These are phyloP conservation scores for Parnassius apollo DNA, from an alignment of 2,888 invertebrate species.

Conservation along the genomic window DNA sequence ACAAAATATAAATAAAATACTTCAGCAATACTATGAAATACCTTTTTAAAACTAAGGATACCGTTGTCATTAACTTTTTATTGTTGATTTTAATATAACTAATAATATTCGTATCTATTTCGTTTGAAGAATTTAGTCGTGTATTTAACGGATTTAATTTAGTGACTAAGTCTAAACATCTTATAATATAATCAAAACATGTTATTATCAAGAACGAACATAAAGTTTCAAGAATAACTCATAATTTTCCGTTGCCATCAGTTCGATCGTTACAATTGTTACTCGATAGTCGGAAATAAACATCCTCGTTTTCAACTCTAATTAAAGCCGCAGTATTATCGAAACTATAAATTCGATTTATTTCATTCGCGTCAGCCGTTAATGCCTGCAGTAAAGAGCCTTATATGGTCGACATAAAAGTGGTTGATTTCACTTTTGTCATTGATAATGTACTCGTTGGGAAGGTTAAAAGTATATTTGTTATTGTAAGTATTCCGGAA, in stretches of 20 bases:
- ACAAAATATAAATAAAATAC: too few relatives aligned
- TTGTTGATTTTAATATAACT: too few relatives aligned
- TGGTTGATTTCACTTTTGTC: slow-evolving; percentile 11
- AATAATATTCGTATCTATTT: too few relatives aligned
- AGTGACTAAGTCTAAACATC: too few relatives aligned
- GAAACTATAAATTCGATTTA: background rate
- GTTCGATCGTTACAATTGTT: background rate
- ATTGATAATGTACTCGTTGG: background rate
- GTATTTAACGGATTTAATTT: too few relatives aligned
- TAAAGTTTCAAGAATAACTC: background rate
- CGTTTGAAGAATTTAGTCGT: too few relatives aligned
- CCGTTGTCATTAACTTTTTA: too few relatives aligned
- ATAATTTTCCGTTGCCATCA: background rate
- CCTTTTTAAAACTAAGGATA: too few relatives aligned
- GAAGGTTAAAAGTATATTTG: too few relatives aligned
- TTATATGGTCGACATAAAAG: slow-evolving; percentile 2
- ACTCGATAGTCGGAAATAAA: slow-evolving; percentile 1
- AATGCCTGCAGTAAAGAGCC: background rate
- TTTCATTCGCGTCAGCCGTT: background rate
- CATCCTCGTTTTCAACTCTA: background rate
- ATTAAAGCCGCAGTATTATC: background rate
- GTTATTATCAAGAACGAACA: background rate
- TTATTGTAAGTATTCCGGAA: too few relatives aligned
- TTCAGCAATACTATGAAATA: too few relatives aligned
- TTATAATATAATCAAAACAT: background rate